A percentile compares a stretch with the other conserved stretches of the same genome.
Evolutionary conservation across 2,888 invertebrate genomes (phyloP).

Genomic region (Tholera decimalis): DNA sequence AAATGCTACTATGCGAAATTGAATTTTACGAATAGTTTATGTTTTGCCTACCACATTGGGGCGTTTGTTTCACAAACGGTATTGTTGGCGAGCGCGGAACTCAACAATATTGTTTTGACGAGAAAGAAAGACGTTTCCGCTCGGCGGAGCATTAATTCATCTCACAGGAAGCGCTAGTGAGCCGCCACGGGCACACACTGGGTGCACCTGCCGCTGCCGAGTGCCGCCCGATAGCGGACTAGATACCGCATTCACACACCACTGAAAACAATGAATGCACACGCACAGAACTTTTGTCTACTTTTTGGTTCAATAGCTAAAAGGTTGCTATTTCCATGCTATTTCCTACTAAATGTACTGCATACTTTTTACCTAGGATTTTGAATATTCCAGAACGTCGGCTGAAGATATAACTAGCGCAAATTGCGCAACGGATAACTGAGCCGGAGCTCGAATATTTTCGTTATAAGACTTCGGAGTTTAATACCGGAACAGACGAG

Average conservation of each 20-base stretch:
- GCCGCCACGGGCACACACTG: constrained; percentile 50
- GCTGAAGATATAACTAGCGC: constrained; percentile 29
- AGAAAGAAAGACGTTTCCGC: constrained; percentile 81
- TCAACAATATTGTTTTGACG: constrained; percentile 75
- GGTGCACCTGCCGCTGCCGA: constrained; percentile 51
- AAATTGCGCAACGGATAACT: constrained; percentile 34
- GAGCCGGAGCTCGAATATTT: constrained; percentile 39
- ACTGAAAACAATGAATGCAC: constrained; percentile 42
- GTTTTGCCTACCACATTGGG: constrained; percentile 19
- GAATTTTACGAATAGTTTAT: constrained; percentile 11
- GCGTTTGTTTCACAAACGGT: constrained; percentile 42
- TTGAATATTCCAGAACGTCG: constrained; percentile 30
- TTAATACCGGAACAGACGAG: constrained; percentile 30
- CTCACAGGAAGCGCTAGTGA: constrained; percentile 72
- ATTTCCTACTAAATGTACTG: constrained; percentile 14
- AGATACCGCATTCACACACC: constrained; percentile 41
- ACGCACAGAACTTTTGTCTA: constrained; percentile 21
- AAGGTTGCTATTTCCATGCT: constrained; percentile 20
- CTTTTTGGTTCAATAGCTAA: constrained; percentile 33
- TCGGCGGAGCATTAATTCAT: constrained; percentile 81
- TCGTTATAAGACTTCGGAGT: constrained; percentile 44
- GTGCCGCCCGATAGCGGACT: constrained; percentile 47
- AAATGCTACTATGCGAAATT: background rate
- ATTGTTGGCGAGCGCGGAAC: constrained; percentile 51
- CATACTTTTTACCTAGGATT: constrained; percentile 9